A percentile compares a stretch with the other conserved stretches of the same genome.
phyloP scores from a whole-genome alignment of 1,140 invertebrate species.

The Ericerus pela region DNA sequence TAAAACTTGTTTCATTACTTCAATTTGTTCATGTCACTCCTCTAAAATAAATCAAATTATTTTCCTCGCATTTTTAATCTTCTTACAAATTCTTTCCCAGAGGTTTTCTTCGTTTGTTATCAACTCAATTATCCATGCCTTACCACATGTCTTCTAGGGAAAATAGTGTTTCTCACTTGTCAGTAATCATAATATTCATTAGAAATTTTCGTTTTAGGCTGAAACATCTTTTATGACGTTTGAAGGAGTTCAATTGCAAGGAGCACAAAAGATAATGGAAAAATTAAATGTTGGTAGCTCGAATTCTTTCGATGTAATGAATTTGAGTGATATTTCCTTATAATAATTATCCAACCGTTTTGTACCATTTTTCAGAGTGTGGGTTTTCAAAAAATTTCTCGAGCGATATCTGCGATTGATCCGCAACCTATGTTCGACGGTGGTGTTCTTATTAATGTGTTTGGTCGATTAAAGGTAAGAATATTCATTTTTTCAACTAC shows the following conservation, averaged over 20 bases:
- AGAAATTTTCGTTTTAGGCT: conserved; percentile 41
- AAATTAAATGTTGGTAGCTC: conserved; percentile 66
- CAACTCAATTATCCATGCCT: no score
- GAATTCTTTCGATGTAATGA: neutral
- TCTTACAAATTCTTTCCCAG: no score
- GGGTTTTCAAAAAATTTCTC: conserved; percentile 81
- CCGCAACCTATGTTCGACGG: conserved; percentile 92
- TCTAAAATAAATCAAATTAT: no score
- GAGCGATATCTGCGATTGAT: conserved; percentile 81
- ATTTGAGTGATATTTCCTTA: no score
- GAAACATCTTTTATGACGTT: conserved; percentile 90
- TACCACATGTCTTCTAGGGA: no score
- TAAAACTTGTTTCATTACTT: no score
- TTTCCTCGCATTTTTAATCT: no score
- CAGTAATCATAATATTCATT: neutral
- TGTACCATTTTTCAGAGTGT: conserved; percentile 59
- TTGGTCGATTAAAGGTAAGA: conserved; percentile 79
- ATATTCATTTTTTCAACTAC: neutral
- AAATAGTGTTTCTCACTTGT: no score
- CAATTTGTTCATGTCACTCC: no score
- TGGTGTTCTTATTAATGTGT: conserved; percentile 80
- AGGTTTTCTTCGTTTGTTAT: no score
- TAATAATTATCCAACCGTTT: no score
- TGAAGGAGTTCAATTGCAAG: conserved; percentile 81
- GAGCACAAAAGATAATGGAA: conserved; percentile 82